Conservation (phyloP, 2,888 invertebrate species). For the Clostera curtula region DNA sequence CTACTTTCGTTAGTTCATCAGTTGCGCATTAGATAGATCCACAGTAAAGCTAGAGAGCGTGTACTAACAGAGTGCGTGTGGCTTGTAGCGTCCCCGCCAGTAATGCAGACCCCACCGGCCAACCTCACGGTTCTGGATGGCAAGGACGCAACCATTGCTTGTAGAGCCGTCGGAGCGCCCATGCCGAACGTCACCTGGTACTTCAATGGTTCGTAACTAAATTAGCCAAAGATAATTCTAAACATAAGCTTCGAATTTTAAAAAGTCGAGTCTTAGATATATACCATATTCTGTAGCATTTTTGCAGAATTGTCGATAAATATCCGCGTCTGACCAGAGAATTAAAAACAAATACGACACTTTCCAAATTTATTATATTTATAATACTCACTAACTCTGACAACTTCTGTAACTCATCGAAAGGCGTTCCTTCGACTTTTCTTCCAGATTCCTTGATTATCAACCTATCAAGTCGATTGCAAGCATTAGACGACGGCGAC, state of each 20-base stretch:
- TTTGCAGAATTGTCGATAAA: too few relatives aligned
- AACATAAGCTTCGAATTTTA: too few relatives aligned
- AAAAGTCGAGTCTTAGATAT: too few relatives aligned
- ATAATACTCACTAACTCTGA: too few relatives aligned
- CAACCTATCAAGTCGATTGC: conserved; percentile 81
- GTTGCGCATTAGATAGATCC: too few relatives aligned
- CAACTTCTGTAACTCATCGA: too few relatives aligned
- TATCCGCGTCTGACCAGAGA: too few relatives aligned
- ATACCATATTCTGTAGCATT: too few relatives aligned
- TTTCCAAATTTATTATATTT: too few relatives aligned
- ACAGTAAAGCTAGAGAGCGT: conserved; percentile 29
- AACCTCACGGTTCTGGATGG: conserved; percentile 94
- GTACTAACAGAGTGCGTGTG: conserved; percentile 60
- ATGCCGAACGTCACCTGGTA: conserved; percentile 94
- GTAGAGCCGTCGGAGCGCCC: conserved; percentile 93
- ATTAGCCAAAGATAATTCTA: too few relatives aligned
- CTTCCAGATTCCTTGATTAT: conserved; percentile 61
- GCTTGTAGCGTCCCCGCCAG: conserved; percentile 88
- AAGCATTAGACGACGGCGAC: conserved; percentile 90
- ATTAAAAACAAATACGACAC: too few relatives aligned
- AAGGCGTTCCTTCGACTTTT: conserved; percentile 1
- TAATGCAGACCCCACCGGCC: conserved; percentile 88
- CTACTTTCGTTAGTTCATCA: too few relatives aligned
- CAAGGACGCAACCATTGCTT: conserved; percentile 91
- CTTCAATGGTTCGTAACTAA: conserved; percentile 89